Conservation (phyloP, 2,797 vertebrate genomes). For the Pogonophryne albipinna region DNA sequence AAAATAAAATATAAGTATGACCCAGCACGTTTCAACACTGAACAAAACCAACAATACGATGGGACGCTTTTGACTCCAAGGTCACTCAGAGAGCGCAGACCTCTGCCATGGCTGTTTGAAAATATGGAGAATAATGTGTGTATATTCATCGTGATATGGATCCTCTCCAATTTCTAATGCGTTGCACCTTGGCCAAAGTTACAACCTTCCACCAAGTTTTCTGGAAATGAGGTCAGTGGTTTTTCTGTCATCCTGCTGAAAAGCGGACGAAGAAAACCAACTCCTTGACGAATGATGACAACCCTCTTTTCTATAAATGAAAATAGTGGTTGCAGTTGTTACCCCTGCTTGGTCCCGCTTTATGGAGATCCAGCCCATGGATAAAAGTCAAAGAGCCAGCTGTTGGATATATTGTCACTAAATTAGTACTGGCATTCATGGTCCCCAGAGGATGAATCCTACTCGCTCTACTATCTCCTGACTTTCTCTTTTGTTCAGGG, state of each 20-base stretch:
- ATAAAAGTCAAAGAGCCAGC: not conserved
- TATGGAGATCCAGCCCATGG: not conserved
- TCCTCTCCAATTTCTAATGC: no score
- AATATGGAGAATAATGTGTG: no score
- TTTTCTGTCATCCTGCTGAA: no score
- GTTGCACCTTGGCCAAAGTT: no score
- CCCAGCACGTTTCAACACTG: not conserved
- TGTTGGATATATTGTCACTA: not conserved
- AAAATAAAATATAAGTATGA: not conserved
- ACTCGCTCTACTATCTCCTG: not conserved
- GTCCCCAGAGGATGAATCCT: not conserved
- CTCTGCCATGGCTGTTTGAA: no score
- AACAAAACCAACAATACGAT: not conserved
- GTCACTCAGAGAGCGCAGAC: no score
- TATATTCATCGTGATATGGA: no score
- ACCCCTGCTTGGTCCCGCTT: not conserved
- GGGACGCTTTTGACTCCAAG: not conserved
- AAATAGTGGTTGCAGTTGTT: not conserved
- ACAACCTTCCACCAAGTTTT: no score
- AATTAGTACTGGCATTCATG: not conserved
- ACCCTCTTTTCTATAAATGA: constrained; percentile 2
- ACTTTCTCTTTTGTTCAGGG: not conserved
- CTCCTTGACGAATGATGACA: not conserved
- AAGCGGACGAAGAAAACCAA: no score
- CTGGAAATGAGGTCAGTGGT: no score